phyloP scores from a whole-genome alignment of 2,113 vertebrate species.

The Aptenodytes patagonicus region DNA sequence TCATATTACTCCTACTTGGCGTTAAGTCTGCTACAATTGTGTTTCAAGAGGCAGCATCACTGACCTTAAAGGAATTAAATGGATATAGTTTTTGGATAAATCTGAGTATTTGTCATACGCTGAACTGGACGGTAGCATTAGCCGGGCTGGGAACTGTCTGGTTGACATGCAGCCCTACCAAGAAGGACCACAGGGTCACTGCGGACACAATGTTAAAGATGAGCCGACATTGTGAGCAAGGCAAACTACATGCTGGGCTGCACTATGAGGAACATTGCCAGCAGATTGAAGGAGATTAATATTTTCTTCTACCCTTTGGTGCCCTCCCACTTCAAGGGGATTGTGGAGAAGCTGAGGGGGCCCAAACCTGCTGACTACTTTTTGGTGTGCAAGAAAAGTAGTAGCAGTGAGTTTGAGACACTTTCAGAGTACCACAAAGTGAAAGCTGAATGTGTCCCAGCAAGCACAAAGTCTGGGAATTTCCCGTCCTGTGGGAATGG shows the following conservation, averaged over 20 bases:
- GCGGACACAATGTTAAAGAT: background rate
- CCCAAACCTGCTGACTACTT: background rate
- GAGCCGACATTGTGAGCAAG: background rate
- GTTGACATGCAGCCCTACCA: background rate
- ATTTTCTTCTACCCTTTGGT: background rate
- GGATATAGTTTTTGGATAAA: background rate
- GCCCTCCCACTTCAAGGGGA: background rate
- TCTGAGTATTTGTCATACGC: background rate
- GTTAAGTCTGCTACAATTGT: background rate
- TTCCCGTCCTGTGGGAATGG: background rate
- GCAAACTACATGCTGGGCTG: background rate
- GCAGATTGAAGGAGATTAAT: background rate
- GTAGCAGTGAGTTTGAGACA: background rate
- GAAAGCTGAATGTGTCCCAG: background rate
- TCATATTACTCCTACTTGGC: background rate
- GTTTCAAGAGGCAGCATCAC: background rate
- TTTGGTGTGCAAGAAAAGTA: rapidly evolving
- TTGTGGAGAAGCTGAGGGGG: background rate
- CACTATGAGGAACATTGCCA: background rate
- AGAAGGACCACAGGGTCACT: rapidly evolving
- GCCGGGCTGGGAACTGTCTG: background rate
- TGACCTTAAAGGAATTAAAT: background rate
- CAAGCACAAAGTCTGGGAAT: background rate
- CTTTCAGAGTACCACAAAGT: background rate
- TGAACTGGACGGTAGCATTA: background rate